phyloP scores from a whole-genome alignment of 2,888 invertebrate species.

The Sisyra terminalis region DNA sequence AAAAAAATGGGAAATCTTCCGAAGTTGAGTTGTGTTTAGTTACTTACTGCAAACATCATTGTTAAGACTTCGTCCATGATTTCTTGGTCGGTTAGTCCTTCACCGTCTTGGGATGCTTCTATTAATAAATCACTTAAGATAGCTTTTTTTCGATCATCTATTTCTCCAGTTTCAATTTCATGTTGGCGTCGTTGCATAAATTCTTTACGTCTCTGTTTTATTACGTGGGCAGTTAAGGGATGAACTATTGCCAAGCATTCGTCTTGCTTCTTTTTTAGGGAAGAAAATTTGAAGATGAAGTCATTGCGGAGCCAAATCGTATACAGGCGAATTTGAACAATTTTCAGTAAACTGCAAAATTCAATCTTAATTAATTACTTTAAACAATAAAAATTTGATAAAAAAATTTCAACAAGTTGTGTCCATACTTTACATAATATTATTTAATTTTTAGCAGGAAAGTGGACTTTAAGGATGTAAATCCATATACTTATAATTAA shows the following conservation, averaged over 20 bases:
- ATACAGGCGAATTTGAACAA: slow-evolving; percentile 12
- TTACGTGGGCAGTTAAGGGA: slow-evolving; percentile 14
- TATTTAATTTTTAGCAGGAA: too few species aligned
- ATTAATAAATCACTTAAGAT: slow-evolving; percentile 14
- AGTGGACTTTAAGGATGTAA: too few species aligned
- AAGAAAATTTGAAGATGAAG: slow-evolving; percentile 14
- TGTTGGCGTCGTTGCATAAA: slow-evolving; percentile 10
- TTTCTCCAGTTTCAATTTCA: slow-evolving; percentile 11
- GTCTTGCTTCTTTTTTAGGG: slow-evolving; percentile 14
- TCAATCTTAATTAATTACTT: too few species aligned
- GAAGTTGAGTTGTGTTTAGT: too few species aligned
- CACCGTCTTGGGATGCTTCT: slow-evolving; percentile 12
- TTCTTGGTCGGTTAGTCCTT: slow-evolving; percentile 14
- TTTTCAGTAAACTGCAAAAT: slow-evolving; percentile 13
- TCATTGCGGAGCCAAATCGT: slow-evolving; percentile 16
- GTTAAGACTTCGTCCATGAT: slow-evolving; percentile 17
- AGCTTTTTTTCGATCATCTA: slow-evolving; percentile 7
- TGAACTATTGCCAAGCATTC: slow-evolving; percentile 13
- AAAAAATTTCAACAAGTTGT: too few species aligned
- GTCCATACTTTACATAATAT: too few species aligned
- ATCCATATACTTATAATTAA: too few species aligned
- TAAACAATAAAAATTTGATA: too few species aligned
- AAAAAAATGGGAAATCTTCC: too few species aligned
- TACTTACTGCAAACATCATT: slow-evolving; percentile 17
- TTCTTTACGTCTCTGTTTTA: slow-evolving; percentile 13